phyloP scores from a whole-genome alignment of 2,888 invertebrate species.

The Megamerina dolium region DNA sequence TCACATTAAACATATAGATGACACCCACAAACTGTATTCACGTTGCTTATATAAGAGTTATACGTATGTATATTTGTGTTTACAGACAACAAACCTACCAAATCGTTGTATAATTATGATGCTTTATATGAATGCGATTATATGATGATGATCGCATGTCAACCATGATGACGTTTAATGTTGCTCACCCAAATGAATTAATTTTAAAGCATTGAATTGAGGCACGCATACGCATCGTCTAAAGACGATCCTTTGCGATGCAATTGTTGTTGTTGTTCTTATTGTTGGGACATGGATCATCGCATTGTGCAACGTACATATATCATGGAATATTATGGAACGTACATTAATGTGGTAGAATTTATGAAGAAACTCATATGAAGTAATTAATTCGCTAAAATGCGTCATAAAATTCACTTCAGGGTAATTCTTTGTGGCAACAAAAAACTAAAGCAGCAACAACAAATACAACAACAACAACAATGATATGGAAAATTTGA shows the following conservation, averaged over 20 bases:
- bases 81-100: too few relatives aligned
- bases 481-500: background rate
- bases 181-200: background rate
- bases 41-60: too few relatives aligned
- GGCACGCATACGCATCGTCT: background rate
- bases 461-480: background rate
- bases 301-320: too few relatives aligned
- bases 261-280: background rate
- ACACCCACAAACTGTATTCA: too few relatives aligned
- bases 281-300: background rate
- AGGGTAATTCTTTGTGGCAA: constrained; percentile 32
- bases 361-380: constrained; percentile 23
- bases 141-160: background rate
- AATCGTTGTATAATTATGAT: too few relatives aligned
- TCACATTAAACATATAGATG: too few relatives aligned
- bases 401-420: constrained; percentile 40
- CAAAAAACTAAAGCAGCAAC: constrained; percentile 6
- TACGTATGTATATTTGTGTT: too few relatives aligned
- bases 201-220: background rate
- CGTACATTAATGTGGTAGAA: too few relatives aligned
- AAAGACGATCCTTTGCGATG: background rate
- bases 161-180: background rate
- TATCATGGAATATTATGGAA: too few relatives aligned
- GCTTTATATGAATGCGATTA: too few relatives aligned
- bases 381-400: constrained; percentile 46